Percentiles rank a stretch among this genome's conserved stretches.
These are phyloP conservation scores for Ptilorrhoa leucosticta DNA, from an alignment of 2,113 vertebrate species.

Conservation along the genomic window DNA sequence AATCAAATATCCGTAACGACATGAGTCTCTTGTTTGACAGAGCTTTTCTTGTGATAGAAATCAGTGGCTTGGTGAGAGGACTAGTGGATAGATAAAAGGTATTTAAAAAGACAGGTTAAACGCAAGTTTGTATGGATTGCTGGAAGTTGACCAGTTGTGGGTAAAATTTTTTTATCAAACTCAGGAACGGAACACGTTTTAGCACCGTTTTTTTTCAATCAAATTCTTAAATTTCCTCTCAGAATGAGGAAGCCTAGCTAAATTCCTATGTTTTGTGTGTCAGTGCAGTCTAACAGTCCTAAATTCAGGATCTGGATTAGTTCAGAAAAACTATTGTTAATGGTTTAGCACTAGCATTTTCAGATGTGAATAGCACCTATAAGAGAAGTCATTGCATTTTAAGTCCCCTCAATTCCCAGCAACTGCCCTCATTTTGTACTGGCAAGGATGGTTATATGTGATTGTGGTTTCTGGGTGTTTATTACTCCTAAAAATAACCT, in stretches of 20 bases:
- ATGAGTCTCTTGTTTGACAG: neutral
- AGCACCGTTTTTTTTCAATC: neutral
- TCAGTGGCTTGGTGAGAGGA: neutral
- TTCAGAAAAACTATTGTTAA: neutral
- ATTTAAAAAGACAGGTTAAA: neutral
- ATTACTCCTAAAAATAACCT: neutral
- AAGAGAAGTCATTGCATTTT: neutral
- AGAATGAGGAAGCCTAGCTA: neutral
- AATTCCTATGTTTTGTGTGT: neutral
- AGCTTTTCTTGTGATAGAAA: neutral
- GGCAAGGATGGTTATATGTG: neutral
- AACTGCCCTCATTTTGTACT: neutral
- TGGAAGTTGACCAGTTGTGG: neutral
- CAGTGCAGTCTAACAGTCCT: neutral
- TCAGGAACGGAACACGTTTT: neutral
- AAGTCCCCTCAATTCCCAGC: neutral
- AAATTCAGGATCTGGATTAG: neutral
- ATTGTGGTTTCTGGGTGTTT: neutral
- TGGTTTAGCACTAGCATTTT: neutral
- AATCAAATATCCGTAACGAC: rapidly evolving
- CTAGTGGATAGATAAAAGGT: neutral
- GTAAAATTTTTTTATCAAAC: neutral
- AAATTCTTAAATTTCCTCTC: neutral
- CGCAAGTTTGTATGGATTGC: neutral
- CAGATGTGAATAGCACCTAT: neutral